phyloP scores from a whole-genome alignment of 64 coral and sea anemone species.

The Montipora efflorescens region DNA sequence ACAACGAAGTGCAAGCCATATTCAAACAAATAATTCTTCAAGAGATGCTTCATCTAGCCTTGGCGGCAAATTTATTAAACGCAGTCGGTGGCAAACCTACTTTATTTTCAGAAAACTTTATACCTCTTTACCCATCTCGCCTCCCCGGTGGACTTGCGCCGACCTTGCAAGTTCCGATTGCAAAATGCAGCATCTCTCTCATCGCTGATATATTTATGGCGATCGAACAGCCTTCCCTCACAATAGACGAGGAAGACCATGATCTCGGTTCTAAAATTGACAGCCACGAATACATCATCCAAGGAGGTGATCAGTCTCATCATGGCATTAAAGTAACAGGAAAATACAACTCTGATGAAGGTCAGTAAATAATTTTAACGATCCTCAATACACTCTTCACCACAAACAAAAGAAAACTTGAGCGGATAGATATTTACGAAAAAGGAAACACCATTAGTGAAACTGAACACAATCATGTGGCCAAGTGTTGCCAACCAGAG shows the following conservation, averaged over 20 bases:
- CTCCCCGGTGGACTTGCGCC: conserved; percentile 52
- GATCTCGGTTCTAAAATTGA: background rate
- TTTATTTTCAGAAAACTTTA: conserved; percentile 10
- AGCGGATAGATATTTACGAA: too few species aligned
- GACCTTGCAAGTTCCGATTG: conserved; percentile 15
- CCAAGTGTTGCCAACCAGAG: too few species aligned
- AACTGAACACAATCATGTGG: too few species aligned
- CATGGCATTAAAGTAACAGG: background rate
- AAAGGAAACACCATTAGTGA: too few species aligned
- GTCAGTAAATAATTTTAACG: background rate
- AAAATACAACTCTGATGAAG: background rate
- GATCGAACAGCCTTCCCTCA: conserved; percentile 38
- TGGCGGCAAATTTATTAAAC: conserved; percentile 58
- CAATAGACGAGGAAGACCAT: background rate
- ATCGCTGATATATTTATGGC: conserved; percentile 49
- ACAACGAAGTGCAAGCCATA: conserved; percentile 22
- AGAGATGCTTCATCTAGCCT: conserved; percentile 67
- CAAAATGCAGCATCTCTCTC: conserved; percentile 5
- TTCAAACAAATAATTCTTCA: conserved; percentile 41
- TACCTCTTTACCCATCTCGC: conserved; percentile 46
- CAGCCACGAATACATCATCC: background rate
- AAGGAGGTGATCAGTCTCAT: background rate
- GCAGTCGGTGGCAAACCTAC: conserved; percentile 47
- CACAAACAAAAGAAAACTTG: background rate
- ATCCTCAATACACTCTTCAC: conserved; percentile 2